phyloP scores from a whole-genome alignment of 2,113 vertebrate species.

The Eulemur rufifrons region DNA sequence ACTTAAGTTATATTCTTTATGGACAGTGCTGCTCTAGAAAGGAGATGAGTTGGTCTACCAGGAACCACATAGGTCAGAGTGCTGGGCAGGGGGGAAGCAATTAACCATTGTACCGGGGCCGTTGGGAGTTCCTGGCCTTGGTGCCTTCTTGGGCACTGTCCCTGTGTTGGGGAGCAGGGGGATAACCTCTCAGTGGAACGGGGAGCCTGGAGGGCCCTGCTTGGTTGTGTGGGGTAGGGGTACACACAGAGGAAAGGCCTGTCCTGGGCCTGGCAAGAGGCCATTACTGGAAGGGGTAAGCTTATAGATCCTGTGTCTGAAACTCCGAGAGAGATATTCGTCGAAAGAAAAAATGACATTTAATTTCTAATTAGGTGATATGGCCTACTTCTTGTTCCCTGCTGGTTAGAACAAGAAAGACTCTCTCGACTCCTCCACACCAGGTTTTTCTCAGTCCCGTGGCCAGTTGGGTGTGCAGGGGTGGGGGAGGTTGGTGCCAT shows the following conservation, averaged over 20 bases:
- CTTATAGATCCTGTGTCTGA: background rate
- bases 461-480: background rate
- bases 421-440: background rate
- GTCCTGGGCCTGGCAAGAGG: background rate
- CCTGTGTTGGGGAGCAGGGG: background rate
- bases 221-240: background rate
- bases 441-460: background rate
- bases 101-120: background rate
- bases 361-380: slow-evolving; percentile 59
- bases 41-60: background rate
- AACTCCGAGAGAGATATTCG: slow-evolving; percentile 23
- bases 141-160: background rate
- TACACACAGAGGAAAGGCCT: background rate
- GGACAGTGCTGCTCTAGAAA: background rate
- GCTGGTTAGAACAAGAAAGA: slow-evolving; percentile 41
- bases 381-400: slow-evolving; percentile 56
- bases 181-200: background rate
- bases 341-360: slow-evolving; percentile 19
- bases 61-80: background rate
- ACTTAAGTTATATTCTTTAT: slow-evolving; percentile 16
- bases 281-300: slow-evolving; percentile 3
- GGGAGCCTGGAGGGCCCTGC: background rate
- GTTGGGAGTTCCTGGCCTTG: background rate
- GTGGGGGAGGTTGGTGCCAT: background rate
- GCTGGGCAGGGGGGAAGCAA: background rate